Base-by-base conservation (phyloP, 2,797 vertebrate species). In the Acrossocheilus wenchowensis region DNA sequence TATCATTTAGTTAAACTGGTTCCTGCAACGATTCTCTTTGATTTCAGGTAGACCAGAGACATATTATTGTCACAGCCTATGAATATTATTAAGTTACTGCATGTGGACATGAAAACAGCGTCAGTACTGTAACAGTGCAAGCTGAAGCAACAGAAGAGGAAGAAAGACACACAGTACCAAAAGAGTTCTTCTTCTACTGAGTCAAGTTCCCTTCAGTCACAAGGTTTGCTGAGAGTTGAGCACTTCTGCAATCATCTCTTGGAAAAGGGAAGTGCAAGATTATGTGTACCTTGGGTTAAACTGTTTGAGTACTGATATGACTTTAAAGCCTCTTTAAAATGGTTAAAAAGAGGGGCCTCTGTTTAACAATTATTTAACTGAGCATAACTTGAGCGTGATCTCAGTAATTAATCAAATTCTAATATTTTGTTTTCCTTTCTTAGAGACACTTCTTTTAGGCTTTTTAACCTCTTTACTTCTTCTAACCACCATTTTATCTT, bases 171-270 rank as follows among this genome's bases (percentile, higher is more conserved):
- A n/a, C 79, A 83, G 69, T 36, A 86, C 62, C 69, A 77, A 30
- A 73, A 83, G 82, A 21, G 34, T 75, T 86, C 69, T 64, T 78
- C 36, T 78, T 60, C 54, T 60, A 78, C 52, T 41, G 77, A 79
- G 77, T 62, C 41, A 85, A 80, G 50, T 83, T 86, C 71, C 86
- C 71, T 79, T 54, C 82, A 39, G 71, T 89, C 88, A 87, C 52
- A 87, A 86, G 88, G 83, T 45, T 74, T 15, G 1, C 86, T 73
- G 82, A 90, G 12, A 48, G 88, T 93, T 91, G 91, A 92, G 66
- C 85, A 92, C 92, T 95, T 95, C 94, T 94, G 92, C 92, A 93
- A 92, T 94, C 8, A 21, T 39, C 6, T 64, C 73, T 0, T 1
- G 48, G 4, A 9, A 93, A 84, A 62, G 89, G 94, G 94, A 95